A percentile compares a stretch with the other conserved stretches of the same genome.
These are phyloP conservation scores for Apomyelois bistriatella DNA, from an alignment of 2,888 invertebrate genomes.

Conservation along the genomic window DNA sequence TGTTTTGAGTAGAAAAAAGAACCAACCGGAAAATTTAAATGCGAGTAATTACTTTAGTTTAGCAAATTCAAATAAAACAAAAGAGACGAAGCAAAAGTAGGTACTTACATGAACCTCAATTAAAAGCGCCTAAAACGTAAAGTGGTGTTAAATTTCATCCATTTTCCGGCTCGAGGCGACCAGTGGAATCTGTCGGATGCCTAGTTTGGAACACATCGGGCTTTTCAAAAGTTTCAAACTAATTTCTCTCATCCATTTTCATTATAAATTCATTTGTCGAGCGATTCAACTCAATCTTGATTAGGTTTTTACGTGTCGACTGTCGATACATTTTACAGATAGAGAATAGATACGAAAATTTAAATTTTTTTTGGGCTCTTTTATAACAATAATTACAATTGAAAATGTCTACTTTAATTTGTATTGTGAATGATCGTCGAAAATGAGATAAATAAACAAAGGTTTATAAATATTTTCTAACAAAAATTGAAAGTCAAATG, in stretches of 20 bases:
- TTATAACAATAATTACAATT: no score
- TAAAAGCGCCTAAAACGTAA: slow-evolving; percentile 13
- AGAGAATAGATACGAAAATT: background rate
- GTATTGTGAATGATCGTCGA: no score
- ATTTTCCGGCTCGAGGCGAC: slow-evolving; percentile 30
- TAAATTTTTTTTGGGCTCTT: background rate
- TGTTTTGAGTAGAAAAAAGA: no score
- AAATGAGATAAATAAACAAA: no score
- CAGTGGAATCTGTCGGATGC: slow-evolving; percentile 31
- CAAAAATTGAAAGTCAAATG: no score
- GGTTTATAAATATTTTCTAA: no score
- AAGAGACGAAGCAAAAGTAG: slow-evolving; percentile 1
- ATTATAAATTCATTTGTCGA: slow-evolving; percentile 32
- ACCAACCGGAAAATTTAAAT: background rate
- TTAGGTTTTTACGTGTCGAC: slow-evolving; percentile 4
- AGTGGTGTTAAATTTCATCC: slow-evolving; percentile 32
- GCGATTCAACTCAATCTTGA: slow-evolving; percentile 19
- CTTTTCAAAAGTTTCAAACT: slow-evolving; percentile 39
- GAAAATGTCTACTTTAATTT: no score
- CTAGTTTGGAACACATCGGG: slow-evolving; percentile 32
- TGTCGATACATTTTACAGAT: slow-evolving; percentile 1
- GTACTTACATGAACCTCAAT: slow-evolving; percentile 13
- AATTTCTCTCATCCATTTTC: slow-evolving; percentile 36
- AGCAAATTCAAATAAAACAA: slow-evolving; percentile 6
- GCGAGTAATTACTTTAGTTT: background rate